Evolutionary conservation across 2,888 invertebrate species (phyloP).

Genomic region (Ormyrus pomaceus): DNA sequence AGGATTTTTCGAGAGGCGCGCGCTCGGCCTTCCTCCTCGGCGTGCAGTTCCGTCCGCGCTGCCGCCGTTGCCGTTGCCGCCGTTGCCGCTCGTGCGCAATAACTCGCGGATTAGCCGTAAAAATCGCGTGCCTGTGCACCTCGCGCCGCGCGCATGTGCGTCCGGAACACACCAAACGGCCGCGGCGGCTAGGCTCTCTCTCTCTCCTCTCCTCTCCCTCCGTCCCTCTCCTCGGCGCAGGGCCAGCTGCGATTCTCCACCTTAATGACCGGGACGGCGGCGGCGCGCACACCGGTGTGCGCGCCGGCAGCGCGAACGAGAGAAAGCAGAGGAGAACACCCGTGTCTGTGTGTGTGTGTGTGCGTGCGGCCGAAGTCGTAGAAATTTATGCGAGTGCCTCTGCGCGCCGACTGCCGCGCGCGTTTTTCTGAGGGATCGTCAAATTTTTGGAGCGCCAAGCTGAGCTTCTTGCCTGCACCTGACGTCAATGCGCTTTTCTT

Average conservation of each 20-base stretch:
- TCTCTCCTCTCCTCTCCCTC: background rate
- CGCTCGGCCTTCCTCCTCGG: background rate
- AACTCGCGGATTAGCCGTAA: conserved; percentile 53
- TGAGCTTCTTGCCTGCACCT: no score
- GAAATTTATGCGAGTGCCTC: no score
- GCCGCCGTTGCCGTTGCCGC: conserved; percentile 6
- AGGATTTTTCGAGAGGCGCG: conserved; percentile 27
- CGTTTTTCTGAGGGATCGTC: no score
- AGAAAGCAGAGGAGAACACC: background rate
- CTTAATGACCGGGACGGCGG: conserved; percentile 32
- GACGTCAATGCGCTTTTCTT: no score
- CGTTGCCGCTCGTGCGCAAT: conserved; percentile 40
- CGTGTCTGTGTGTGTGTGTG: no score
- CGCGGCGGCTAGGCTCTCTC: background rate
- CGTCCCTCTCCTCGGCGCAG: background rate
- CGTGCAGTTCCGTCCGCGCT: background rate
- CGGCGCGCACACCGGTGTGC: no score
- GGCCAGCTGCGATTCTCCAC: conserved; percentile 48
- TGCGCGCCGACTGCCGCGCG: no score
- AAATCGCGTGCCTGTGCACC: conserved; percentile 44
- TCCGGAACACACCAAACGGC: no score
- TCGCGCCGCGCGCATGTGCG: background rate
- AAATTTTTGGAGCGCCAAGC: no score
- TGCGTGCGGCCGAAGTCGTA: no score
- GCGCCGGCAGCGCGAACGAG: background rate